Base-by-base conservation (phyloP, 1,140 invertebrate species). In the Ceratitis capitata region DNA sequence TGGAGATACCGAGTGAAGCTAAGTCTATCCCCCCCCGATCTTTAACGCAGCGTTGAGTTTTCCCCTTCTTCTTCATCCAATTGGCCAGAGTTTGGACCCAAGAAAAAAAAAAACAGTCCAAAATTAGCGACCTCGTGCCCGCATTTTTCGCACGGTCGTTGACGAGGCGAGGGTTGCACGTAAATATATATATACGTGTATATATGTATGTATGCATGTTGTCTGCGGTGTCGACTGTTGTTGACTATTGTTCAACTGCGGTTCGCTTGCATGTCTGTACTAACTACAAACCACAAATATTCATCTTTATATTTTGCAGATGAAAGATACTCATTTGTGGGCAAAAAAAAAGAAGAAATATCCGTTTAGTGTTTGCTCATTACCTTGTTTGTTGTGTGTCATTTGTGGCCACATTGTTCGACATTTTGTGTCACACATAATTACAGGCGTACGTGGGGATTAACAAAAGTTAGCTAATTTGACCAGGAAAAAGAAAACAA, bases 211-310 rank as follows among this genome's bases (percentile, higher is more conserved):
- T 35, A 39, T n/a, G 53, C 19, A 56, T 45, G 69, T 2, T 78
- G 61, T 69, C 45, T 45, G 69, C 39, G 42, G 69, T 78, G 35
- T 35, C 69, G 69, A 74, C 69, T 42, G n/a, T 47, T 78, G 69
- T 78, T 78, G 69, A 42, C 69, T 78, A 23, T 78, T 78, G 69
- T 78, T 78, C n/a, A 78, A 78, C 35, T 23, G 69, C 69, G 69
- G 69, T 78, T n/a, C n/a, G n/a, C n/a, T n/a, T 78, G 39, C 39
- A 78, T 78, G 39, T n/a, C 6, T 9, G 69, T 45, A 12, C 12
- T 78, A 45, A 78, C 69, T 78, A 78, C 39, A 12, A 64, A 29
- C n/a, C 26, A 19, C 39, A 78, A 45, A 23, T 32, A 56, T 69
- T 56, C 23, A 23, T 56, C 51, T 23, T 69, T 69, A 32, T 69